A percentile compares a stretch with the other conserved stretches of the same genome.
Evolutionary conservation across 2,888 invertebrate genomes (phyloP).

Genomic region (Himalopsyche anomala): DNA sequence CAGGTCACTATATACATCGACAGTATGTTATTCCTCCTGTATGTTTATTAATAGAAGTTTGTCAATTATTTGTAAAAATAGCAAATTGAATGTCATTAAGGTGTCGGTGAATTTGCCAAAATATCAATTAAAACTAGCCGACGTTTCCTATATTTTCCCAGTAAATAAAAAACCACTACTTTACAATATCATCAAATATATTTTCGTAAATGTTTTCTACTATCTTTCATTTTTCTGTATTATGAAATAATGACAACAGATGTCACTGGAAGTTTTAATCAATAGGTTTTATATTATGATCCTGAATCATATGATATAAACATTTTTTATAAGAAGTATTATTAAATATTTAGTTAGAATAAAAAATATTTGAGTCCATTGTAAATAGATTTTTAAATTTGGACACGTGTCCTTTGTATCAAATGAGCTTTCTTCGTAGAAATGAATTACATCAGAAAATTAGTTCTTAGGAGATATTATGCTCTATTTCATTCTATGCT

Average conservation of each 20-base stretch:
- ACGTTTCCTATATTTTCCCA: too few species aligned
- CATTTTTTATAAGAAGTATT: neutral
- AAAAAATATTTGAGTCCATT: conserved; percentile 37
- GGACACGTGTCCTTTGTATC: conserved; percentile 8
- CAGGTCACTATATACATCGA: neutral
- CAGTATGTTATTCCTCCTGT: neutral
- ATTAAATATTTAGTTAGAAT: conserved; percentile 16
- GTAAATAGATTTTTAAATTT: conserved; percentile 22
- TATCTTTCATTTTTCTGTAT: too few species aligned
- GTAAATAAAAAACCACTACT: too few species aligned
- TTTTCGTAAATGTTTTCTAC: too few species aligned
- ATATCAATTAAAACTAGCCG: too few species aligned
- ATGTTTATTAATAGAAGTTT: neutral
- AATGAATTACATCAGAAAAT: neutral
- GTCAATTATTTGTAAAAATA: conserved; percentile 14
- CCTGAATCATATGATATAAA: neutral
- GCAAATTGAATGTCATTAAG: too few species aligned
- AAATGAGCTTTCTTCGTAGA: conserved; percentile 14
- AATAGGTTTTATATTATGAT: neutral
- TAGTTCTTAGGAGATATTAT: neutral
- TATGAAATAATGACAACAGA: too few species aligned
- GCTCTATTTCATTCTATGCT: conserved; percentile 28
- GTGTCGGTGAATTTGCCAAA: too few species aligned
- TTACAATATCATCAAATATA: too few species aligned
- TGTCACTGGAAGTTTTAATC: too few species aligned